Evolutionary conservation across 2,113 vertebrate genomes (phyloP).

Genomic region (Crotalus helleri): DNA sequence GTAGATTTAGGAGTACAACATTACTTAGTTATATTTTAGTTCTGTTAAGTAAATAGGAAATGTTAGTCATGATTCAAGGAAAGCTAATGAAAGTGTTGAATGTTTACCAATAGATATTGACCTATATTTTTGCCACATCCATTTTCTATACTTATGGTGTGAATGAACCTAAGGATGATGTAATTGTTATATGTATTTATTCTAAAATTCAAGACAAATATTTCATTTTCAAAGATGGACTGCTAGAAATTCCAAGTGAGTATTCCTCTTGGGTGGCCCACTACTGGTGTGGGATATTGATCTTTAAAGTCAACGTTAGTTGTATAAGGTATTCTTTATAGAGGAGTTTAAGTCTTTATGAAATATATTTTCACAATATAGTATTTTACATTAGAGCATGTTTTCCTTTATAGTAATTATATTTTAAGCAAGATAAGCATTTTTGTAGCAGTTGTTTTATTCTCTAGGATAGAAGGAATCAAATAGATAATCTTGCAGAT

Average conservation of each 20-base stretch:
- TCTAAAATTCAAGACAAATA: neutral
- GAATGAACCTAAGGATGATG: neutral
- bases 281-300: neutral
- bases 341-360: neutral
- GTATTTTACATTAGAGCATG: neutral
- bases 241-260: neutral
- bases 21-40: neutral
- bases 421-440: neutral
- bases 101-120: neutral
- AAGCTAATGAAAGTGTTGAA: neutral
- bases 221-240: constrained; percentile 3
- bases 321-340: neutral
- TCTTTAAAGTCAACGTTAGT: neutral
- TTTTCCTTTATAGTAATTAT: neutral
- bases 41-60: neutral
- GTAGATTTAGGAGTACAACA: neutral
- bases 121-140: neutral
- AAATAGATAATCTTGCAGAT: neutral
- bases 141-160: neutral
- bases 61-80: neutral
- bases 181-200: constrained; percentile 4
- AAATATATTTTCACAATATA: neutral
- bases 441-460: neutral
- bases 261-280: constrained; percentile 4
- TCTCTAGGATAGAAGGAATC: neutral